Conservation (phyloP, 2,888 invertebrate genomes). For the Orthosia incerta region DNA sequence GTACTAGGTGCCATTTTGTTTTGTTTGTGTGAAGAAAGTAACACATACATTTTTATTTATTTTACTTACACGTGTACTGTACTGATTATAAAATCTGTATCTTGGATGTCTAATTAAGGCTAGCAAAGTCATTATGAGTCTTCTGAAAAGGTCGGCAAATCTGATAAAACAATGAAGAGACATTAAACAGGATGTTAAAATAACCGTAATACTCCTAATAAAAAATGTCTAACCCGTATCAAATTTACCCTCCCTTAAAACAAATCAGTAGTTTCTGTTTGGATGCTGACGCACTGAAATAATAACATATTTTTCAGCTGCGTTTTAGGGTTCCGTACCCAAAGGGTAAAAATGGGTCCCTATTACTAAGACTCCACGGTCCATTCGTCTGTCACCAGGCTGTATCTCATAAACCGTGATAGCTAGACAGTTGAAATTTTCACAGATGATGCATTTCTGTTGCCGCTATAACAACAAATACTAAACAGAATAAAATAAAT, state of each 20-base stretch:
- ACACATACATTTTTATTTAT: not conserved
- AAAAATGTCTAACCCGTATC: slow-evolving; percentile 17
- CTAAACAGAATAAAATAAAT: too few species aligned
- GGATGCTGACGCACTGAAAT: slow-evolving; percentile 29
- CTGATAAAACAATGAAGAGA: not conserved
- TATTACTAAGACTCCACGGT: too few species aligned
- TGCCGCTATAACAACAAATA: too few species aligned
- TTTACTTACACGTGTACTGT: not conserved
- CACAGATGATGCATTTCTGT: too few species aligned
- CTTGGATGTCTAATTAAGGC: not conserved
- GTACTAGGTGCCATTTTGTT: slow-evolving; percentile 9
- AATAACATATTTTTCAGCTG: slow-evolving; percentile 8
- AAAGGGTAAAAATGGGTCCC: too few species aligned
- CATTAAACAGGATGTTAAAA: not conserved
- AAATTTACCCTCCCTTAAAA: slow-evolving; percentile 10
- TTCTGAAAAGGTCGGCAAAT: not conserved
- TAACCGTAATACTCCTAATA: not conserved
- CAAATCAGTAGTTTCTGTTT: slow-evolving; percentile 15
- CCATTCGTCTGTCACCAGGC: too few species aligned
- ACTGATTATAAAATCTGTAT: not conserved
- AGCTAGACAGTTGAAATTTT: too few species aligned
- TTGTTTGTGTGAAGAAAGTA: not conserved
- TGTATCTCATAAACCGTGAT: too few species aligned
- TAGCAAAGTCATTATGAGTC: not conserved
- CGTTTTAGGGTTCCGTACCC: too few species aligned